These are phyloP conservation scores for Typhlichthys eigenmanni DNA, from an alignment of 2,797 vertebrate species.

Conservation along the genomic window DNA sequence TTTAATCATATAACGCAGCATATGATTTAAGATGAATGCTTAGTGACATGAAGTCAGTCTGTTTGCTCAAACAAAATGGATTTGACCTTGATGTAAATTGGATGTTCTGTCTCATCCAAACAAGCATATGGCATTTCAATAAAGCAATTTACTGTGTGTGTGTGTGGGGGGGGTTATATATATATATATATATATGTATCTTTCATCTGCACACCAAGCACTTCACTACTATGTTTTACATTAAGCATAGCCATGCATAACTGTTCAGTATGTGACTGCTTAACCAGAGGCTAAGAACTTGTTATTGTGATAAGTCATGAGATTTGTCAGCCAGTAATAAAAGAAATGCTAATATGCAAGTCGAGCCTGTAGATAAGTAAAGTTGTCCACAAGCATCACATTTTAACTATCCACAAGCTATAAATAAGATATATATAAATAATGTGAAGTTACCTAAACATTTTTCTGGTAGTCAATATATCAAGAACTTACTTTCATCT, in stretches of 20 bases:
- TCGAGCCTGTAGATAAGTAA: background rate
- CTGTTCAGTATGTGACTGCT: background rate
- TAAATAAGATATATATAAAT: too few species aligned
- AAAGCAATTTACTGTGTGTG: background rate
- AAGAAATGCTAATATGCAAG: background rate
- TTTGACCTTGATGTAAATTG: slow-evolving; percentile 18
- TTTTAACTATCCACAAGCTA: too few species aligned
- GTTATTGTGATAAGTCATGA: background rate
- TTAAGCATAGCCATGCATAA: slow-evolving; percentile 5
- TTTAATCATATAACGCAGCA: background rate
- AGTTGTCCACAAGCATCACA: too few species aligned
- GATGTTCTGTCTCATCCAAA: slow-evolving; percentile 7
- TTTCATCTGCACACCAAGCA: slow-evolving; percentile 11
- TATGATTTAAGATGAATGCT: background rate
- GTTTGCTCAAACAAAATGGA: slow-evolving; percentile 9
- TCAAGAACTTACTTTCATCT: too few species aligned
- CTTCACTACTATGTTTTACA: slow-evolving; percentile 4
- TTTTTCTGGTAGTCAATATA: too few species aligned
- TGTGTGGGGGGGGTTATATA: too few species aligned
- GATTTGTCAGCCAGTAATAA: background rate
- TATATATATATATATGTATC: background rate
- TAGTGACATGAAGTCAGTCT: background rate
- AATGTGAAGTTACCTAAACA: too few species aligned
- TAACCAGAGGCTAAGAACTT: background rate
- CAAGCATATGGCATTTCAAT: slow-evolving; percentile 1